Conservation (phyloP, 2,797 vertebrate genomes). For the Trematomus bernacchii region DNA sequence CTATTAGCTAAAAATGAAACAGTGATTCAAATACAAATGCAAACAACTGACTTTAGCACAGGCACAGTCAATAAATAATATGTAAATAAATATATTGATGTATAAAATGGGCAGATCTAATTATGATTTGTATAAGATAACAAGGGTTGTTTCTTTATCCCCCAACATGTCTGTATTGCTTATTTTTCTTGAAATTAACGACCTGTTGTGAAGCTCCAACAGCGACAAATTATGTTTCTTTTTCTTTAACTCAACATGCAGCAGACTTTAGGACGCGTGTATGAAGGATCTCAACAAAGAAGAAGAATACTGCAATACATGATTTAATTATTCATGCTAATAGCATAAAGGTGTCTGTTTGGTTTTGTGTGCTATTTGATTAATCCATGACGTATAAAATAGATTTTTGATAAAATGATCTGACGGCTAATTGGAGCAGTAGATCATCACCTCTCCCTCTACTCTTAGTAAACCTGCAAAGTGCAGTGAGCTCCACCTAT, state of each 20-base stretch:
- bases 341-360: background rate
- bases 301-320: background rate
- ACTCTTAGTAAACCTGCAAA: background rate
- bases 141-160: background rate
- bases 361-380: constrained; percentile 11
- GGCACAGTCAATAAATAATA: too few species aligned
- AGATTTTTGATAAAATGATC: background rate
- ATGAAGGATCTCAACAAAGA: background rate
- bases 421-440: background rate
- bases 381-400: background rate
- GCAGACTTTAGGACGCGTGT: constrained; percentile 1
- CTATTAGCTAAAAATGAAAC: constrained; percentile 12
- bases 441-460: background rate
- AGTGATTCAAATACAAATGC: background rate
- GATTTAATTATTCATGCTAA: background rate
- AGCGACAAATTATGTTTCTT: background rate
- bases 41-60: background rate
- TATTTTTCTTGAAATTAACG: background rate
- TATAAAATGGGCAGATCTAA: background rate
- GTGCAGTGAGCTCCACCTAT: background rate
- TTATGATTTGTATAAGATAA: constrained; percentile 1
- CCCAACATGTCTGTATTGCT: constrained; percentile 3
- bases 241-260: background rate
- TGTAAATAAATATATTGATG: too few species aligned
- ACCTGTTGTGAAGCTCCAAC: background rate